These are phyloP conservation scores for Onychorhynchus coronatus DNA, from an alignment of 2,113 vertebrate species.

Conservation along the genomic window DNA sequence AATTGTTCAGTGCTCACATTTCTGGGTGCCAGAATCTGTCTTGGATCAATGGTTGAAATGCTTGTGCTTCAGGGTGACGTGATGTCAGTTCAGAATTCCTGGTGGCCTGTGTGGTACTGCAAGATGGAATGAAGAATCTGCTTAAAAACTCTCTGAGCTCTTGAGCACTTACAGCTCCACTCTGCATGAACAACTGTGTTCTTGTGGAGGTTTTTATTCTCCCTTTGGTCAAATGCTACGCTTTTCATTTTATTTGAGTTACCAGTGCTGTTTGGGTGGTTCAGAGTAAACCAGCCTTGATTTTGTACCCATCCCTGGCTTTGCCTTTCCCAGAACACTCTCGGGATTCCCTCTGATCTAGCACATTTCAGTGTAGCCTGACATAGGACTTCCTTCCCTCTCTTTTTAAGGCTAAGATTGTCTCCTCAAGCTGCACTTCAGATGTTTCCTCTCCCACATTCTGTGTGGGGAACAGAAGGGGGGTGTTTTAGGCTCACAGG, in stretches of 20 bases:
- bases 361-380: fast-evolving
- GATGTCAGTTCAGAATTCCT: fast-evolving
- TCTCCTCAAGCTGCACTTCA: not conserved
- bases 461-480: not conserved
- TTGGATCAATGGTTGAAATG: slow-evolving; percentile 9
- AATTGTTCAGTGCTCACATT: not conserved
- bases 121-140: not conserved
- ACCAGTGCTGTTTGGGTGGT: not conserved
- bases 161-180: not conserved
- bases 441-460: not conserved
- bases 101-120: not conserved
- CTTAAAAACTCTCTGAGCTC: not conserved
- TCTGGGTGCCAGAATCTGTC: slow-evolving; percentile 31
- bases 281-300: not conserved
- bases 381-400: not conserved
- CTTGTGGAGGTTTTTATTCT: not conserved
- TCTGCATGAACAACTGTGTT: not conserved
- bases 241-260: not conserved
- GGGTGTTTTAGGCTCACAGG: not conserved
- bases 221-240: not conserved
- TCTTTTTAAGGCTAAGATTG: not conserved
- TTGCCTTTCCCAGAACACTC: not conserved
- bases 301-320: not conserved
- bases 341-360: not conserved
- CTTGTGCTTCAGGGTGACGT: not conserved